Base-by-base conservation (phyloP, 1,140 invertebrate genomes). In the Centruroides vittatus region DNA sequence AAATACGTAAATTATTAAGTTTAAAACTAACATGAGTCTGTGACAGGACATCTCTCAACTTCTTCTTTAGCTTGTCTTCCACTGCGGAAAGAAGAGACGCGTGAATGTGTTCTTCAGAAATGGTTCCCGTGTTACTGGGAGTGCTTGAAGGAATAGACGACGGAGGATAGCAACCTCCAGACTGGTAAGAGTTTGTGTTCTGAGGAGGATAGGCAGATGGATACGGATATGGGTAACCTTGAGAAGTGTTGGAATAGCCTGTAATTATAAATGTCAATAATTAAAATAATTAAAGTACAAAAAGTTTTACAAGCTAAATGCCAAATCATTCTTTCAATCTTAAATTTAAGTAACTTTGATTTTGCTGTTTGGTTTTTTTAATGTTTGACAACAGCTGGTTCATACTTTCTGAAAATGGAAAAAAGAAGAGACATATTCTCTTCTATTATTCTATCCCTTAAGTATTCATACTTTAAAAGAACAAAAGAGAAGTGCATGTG, bases 61-160 rank as follows among this genome's bases (percentile, higher is more conserved):
- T 80, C 60, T 89, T 79, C 67, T 85, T 82, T 57, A 98, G 72
- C 78, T 95, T 96, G 72, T 98, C 93, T 75, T 95, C 90, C 1
- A 97, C 89, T 13, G 94, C 95, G 55, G 90, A 93, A 3, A 97
- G 73, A 9, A 99, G 76, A 35, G 94, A 98, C 51, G 87, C 89
- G 70, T 89, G 84, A 55, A 98, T 91, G 71, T 97, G 93, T 71
- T 95, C 92, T 70, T 96, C 90, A 51, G 91, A 89, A 52, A 98
- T 93, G 12, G 90, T 94, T 12, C 86, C 87, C 3, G 67, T 67
- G 11, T 9, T 49, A 53, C 41, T 65, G 60, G n/a, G 34, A 12
- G 36, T 51, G 13, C 50, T 51, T 48, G 52, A 50, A 36, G 65
- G 57, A 57, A 23, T 13, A 34, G 64, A 51, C 23, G 58, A 57